Conservation (phyloP, 2,113 vertebrate genomes). For the Trichomycterus rosablanca region DNA sequence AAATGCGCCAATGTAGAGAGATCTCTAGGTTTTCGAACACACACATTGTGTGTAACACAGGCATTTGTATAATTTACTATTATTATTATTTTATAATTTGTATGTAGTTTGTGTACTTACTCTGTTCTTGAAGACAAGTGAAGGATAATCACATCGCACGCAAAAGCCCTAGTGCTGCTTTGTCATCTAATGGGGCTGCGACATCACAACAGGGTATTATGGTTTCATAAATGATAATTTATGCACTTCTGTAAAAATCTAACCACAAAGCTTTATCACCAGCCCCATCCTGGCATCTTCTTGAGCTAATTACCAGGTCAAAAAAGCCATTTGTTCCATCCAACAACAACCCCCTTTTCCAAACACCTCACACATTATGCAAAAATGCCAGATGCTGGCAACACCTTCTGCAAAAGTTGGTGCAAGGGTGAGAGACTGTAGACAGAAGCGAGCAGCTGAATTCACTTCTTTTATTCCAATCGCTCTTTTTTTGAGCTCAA, state of each 20-base stretch:
- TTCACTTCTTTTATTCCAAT: slow-evolving; percentile 43
- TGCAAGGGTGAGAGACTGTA: slow-evolving; percentile 53
- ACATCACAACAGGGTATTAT: slow-evolving; percentile 63
- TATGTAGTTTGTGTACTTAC: slow-evolving; percentile 11
- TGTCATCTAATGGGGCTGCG: slow-evolving; percentile 50
- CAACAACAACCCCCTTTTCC: slow-evolving; percentile 58
- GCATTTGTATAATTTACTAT: neutral
- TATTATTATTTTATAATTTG: too few species aligned
- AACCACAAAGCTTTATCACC: slow-evolving; percentile 63
- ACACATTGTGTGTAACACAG: neutral
- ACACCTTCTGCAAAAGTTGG: slow-evolving; percentile 67
- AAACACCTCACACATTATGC: slow-evolving; percentile 71
- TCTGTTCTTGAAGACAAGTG: slow-evolving; percentile 7
- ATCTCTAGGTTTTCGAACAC: too few species aligned
- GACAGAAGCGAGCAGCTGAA: slow-evolving; percentile 39
- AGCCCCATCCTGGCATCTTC: slow-evolving; percentile 62
- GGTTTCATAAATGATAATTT: slow-evolving; percentile 69
- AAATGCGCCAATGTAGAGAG: too few species aligned
- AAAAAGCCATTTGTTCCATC: slow-evolving; percentile 75
- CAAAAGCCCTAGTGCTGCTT: slow-evolving; percentile 32
- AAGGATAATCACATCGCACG: slow-evolving; percentile 44
- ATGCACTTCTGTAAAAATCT: slow-evolving; percentile 64
- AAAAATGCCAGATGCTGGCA: slow-evolving; percentile 73
- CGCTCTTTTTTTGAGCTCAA: slow-evolving; percentile 28
- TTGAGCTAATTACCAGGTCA: slow-evolving; percentile 73